These are phyloP conservation scores for Emydocephalus ijimae DNA, from an alignment of 2,113 vertebrate genomes.

Conservation along the genomic window DNA sequence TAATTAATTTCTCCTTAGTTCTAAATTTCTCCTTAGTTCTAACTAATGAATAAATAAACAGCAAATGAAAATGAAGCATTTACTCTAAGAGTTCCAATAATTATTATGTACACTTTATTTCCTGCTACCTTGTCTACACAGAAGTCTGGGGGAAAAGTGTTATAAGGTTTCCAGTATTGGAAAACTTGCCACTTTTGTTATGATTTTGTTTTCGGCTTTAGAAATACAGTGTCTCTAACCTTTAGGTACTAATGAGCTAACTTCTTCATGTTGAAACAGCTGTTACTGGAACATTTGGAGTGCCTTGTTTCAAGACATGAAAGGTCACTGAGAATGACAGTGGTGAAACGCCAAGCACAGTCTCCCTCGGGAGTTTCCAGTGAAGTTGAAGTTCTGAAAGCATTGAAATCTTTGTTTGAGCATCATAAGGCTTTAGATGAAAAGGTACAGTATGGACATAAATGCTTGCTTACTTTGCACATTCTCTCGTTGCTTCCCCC, in stretches of 20 bases:
- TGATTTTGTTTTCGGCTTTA: constrained; percentile 1
- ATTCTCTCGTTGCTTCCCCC: background rate
- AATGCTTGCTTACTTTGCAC: constrained; percentile 16
- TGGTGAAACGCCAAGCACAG: constrained; percentile 97
- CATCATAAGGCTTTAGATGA: constrained; percentile 99
- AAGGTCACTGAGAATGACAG: constrained; percentile 96
- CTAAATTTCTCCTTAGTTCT: background rate
- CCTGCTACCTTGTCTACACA: constrained; percentile 3
- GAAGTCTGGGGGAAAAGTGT: background rate
- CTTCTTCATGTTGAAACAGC: constrained; percentile 66
- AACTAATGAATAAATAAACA: background rate
- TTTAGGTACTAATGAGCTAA: constrained; percentile 25
- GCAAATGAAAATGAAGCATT: background rate
- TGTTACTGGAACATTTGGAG: constrained; percentile 97
- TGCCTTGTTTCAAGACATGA: constrained; percentile 98
- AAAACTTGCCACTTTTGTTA: constrained; percentile 5
- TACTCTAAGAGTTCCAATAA: background rate
- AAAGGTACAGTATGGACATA: constrained; percentile 79
- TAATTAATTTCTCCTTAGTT: no score
- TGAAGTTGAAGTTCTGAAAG: constrained; percentile 98
- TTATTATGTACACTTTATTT: background rate
- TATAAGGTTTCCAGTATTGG: background rate
- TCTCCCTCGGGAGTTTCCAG: constrained; percentile 98
- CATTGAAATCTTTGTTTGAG: constrained; percentile 97
- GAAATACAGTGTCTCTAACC: background rate